Evolutionary conservation across 2,797 vertebrate genomes (phyloP).

Genomic region (Podarcis siculus): DNA sequence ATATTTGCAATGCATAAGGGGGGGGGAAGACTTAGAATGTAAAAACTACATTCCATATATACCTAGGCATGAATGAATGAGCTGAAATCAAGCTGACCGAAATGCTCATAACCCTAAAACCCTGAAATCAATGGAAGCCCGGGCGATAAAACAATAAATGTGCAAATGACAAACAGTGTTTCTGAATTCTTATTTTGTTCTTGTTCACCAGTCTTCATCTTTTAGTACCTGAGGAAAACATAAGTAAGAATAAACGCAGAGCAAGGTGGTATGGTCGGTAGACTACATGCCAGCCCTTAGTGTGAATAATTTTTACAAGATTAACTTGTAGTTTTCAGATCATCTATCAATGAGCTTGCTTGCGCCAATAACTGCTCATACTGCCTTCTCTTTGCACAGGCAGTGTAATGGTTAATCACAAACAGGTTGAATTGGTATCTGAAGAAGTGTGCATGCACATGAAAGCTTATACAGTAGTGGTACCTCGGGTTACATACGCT

Average conservation of each 20-base stretch:
- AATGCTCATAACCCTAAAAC: not conserved
- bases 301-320: conserved; percentile 1
- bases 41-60: not conserved
- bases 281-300: conserved; percentile 40
- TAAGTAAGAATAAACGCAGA: conserved; percentile 15
- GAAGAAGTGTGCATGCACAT: no score
- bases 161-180: not conserved
- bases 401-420: not conserved
- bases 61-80: not conserved
- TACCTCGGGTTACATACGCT: no score
- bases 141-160: not conserved
- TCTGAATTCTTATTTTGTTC: conserved; percentile 16
- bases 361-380: not conserved
- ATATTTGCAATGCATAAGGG: conserved; percentile 24
- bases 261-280: conserved; percentile 22
- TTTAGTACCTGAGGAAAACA: not conserved
- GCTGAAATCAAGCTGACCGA: conserved; percentile 29
- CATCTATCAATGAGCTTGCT: not conserved
- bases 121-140: conserved; percentile 11
- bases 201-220: not conserved
- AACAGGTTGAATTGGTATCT: not conserved
- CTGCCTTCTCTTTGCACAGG: not conserved
- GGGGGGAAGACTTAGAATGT: conserved; percentile 9
- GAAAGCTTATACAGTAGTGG: no score
- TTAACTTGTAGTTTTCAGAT: not conserved